These are phyloP conservation scores for Mercenaria mercenaria DNA, from an alignment of 1,140 invertebrate genomes.

Conservation along the genomic window DNA sequence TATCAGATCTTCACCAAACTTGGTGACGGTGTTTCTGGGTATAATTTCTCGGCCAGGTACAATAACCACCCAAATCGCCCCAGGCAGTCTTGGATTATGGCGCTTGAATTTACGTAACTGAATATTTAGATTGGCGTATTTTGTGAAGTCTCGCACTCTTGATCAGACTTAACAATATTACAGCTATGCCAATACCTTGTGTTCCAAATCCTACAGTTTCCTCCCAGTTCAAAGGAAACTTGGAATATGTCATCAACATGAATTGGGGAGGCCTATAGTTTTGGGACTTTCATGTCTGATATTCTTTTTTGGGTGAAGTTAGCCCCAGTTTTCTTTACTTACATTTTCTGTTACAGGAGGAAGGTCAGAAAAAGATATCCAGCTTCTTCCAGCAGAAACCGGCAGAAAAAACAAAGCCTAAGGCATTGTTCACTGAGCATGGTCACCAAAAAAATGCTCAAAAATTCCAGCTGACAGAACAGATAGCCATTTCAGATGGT, in stretches of 20 bases:
- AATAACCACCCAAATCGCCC: too few species aligned
- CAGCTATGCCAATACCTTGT: not conserved
- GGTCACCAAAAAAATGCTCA: not conserved
- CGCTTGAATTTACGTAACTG: too few species aligned
- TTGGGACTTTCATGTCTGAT: not conserved
- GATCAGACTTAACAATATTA: not conserved
- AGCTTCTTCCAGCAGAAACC: constrained; percentile 23
- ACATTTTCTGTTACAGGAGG: not conserved
- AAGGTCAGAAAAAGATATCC: constrained; percentile 3
- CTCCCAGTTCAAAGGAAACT: too few species aligned
- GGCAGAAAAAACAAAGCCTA: not conserved
- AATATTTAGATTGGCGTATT: too few species aligned
- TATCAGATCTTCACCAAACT: too few species aligned
- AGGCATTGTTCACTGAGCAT: constrained; percentile 39
- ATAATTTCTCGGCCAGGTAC: too few species aligned
- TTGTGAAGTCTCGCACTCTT: too few species aligned
- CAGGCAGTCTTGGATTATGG: too few species aligned
- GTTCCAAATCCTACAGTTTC: not conserved
- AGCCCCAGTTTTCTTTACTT: not conserved
- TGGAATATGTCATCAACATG: not conserved
- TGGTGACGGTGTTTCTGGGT: too few species aligned
- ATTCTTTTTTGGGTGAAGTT: not conserved
- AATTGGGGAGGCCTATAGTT: not conserved
- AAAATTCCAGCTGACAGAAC: not conserved
- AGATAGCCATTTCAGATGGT: not conserved